Evolutionary conservation across 1,140 invertebrate species (phyloP).

Genomic region (Chlorops oryzae): DNA sequence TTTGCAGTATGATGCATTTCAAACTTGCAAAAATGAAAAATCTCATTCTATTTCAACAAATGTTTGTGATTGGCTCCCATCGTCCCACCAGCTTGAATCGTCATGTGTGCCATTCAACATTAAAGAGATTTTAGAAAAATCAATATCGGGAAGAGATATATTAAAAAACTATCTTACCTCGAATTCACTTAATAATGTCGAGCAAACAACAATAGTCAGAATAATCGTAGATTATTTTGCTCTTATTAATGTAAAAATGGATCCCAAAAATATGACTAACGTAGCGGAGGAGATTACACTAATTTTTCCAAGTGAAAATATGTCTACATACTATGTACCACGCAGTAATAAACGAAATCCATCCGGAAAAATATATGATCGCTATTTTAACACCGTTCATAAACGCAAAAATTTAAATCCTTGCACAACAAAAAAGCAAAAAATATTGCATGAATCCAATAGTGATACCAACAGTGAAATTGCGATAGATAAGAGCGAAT

Average conservation of each 20-base stretch:
- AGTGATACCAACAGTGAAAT: background rate
- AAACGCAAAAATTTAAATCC: background rate
- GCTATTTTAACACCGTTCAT: background rate
- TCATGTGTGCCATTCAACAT: too few species aligned
- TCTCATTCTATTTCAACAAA: too few species aligned
- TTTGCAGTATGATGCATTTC: too few species aligned
- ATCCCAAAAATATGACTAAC: background rate
- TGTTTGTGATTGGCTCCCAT: too few species aligned
- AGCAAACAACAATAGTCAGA: background rate
- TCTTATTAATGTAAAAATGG: background rate
- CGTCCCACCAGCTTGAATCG: too few species aligned
- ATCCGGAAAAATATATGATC: constrained; percentile 2
- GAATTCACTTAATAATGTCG: background rate
- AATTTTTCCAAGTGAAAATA: background rate
- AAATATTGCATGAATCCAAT: background rate
- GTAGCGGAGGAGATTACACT: background rate
- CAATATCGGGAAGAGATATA: background rate
- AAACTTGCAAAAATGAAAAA: too few species aligned
- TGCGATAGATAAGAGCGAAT: background rate
- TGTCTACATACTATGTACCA: constrained; percentile 2
- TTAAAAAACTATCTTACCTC: background rate
- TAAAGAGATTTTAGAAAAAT: background rate
- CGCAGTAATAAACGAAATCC: background rate
- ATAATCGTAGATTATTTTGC: background rate
- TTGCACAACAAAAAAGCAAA: background rate